Percentiles rank a stretch among this genome's conserved stretches.
Evolutionary conservation across 2,888 invertebrate species (phyloP).

Genomic region (Dryobota labecula): DNA sequence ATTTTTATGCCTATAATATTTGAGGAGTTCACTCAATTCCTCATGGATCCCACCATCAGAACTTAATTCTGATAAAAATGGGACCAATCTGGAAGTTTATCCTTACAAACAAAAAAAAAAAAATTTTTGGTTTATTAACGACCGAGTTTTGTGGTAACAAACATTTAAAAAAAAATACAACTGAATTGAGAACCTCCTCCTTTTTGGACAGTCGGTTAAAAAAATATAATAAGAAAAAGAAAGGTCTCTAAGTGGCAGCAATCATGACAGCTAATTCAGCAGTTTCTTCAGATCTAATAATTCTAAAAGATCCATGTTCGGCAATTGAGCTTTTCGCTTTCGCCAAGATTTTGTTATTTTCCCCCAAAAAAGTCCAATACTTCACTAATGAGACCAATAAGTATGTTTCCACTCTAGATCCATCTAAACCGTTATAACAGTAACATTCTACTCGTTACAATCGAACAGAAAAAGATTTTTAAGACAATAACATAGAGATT

Average conservation of each 20-base stretch:
- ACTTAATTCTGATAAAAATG: no score
- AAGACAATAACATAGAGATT: slow-evolving; percentile 75
- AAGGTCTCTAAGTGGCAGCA: no score
- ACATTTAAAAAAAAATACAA: no score
- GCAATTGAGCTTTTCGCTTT: neutral
- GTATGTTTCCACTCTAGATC: slow-evolving; percentile 10
- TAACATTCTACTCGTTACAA: slow-evolving; percentile 29
- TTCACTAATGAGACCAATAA: slow-evolving; percentile 21
- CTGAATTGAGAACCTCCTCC: no score
- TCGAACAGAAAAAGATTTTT: slow-evolving; percentile 60
- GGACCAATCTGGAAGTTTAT: no score
- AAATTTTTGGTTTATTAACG: no score
- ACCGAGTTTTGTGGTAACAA: no score
- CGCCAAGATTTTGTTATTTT: neutral
- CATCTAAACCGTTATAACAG: neutral
- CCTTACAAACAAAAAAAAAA: no score
- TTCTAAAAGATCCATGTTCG: neutral
- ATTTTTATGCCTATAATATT: no score
- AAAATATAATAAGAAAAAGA: neutral
- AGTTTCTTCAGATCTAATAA: neutral
- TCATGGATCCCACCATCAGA: no score
- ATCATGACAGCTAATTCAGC: neutral
- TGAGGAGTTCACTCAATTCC: no score
- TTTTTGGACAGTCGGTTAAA: no score
- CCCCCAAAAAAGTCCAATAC: neutral